Conservation (phyloP, 2,113 vertebrate genomes). For the Tringa solitaria region DNA sequence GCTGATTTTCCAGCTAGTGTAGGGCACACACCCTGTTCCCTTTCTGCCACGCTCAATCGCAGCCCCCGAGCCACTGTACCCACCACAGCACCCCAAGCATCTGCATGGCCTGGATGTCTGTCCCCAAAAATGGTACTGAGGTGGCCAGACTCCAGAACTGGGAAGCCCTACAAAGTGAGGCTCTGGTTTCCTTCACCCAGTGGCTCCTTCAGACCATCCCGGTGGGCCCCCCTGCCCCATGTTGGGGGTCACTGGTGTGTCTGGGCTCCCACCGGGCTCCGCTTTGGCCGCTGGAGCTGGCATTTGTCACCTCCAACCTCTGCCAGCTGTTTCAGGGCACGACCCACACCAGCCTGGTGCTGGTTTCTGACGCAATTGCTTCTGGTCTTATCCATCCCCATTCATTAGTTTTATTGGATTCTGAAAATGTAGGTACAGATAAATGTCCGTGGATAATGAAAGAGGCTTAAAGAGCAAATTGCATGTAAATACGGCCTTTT, state of each 20-base stretch:
- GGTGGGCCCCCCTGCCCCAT: accelerated
- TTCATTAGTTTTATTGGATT: not conserved
- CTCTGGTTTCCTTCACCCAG: not conserved
- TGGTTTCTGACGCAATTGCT: not conserved
- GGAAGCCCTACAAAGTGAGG: not conserved
- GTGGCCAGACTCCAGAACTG: not conserved
- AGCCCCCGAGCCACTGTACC: not conserved
- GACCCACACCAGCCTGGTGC: not conserved
- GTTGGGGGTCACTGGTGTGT: not conserved
- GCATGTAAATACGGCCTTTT: not conserved
- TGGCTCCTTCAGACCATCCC: not conserved
- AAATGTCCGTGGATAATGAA: not conserved
- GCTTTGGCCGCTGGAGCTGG: not conserved
- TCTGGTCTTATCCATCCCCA: not conserved
- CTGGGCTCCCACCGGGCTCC: not conserved
- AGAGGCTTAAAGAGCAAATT: not conserved
- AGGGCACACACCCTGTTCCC: not conserved
- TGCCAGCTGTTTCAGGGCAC: not conserved
- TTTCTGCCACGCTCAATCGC: accelerated
- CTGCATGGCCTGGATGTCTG: not conserved
- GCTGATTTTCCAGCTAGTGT: not conserved
- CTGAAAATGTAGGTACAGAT: not conserved
- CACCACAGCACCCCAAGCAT: accelerated
- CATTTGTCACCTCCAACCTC: not conserved
- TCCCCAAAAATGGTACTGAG: not conserved